A percentile compares a stretch with the other conserved stretches of the same genome.
Conservation (phyloP, 2,888 invertebrate genomes). For the Cantharis rustica region DNA sequence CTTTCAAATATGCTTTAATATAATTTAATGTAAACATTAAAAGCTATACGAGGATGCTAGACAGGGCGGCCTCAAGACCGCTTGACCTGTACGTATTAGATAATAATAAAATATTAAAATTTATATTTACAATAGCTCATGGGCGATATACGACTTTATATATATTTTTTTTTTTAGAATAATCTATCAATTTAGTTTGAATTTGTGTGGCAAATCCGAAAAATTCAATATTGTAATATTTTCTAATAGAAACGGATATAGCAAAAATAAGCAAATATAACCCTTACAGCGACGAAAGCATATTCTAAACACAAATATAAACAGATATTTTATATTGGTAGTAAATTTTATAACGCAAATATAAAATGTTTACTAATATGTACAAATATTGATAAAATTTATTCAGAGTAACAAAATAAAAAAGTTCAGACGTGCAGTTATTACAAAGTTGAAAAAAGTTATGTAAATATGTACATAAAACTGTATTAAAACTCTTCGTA, state of each 20-base stretch:
- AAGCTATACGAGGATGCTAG: too few relatives aligned
- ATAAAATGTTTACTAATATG: background rate
- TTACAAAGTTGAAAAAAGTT: background rate
- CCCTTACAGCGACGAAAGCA: background rate
- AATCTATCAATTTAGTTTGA: background rate
- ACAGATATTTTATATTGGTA: background rate
- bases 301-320: background rate
- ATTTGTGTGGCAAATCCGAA: background rate
- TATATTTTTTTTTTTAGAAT: background rate
- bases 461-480: background rate
- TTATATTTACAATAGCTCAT: too few relatives aligned
- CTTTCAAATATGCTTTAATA: too few relatives aligned
- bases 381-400: background rate
- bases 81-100: too few relatives aligned
- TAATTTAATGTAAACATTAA: too few relatives aligned
- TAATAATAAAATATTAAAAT: too few relatives aligned
- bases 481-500: too few relatives aligned
- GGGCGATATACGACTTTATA: too few relatives aligned
- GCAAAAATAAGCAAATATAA: background rate
- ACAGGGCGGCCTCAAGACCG: too few relatives aligned
- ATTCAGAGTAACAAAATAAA: too few relatives aligned
- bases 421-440: background rate
- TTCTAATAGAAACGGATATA: background rate
- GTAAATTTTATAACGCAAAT: background rate
- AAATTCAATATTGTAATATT: background rate